Conservation (phyloP, 2,797 vertebrate genomes). For the Galaxias olidus region DNA sequence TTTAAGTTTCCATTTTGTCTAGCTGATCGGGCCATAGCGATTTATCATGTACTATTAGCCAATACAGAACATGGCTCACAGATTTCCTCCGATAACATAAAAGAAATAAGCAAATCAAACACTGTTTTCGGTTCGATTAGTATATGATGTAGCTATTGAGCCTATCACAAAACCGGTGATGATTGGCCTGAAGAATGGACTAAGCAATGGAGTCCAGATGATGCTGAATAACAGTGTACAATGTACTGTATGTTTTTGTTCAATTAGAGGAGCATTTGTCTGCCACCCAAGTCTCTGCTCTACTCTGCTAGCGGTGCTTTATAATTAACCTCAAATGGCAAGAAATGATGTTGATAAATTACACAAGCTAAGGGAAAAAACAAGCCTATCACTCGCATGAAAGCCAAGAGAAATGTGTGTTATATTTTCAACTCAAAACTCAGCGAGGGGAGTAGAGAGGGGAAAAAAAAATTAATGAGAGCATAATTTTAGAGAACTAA, state of each 20-base stretch:
- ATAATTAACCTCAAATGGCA: slow-evolving; percentile 81
- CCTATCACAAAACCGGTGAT: slow-evolving; percentile 48
- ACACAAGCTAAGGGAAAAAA: slow-evolving; percentile 53
- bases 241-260: slow-evolving; percentile 70
- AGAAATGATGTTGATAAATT: slow-evolving; percentile 81
- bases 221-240: slow-evolving; percentile 49
- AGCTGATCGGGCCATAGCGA: slow-evolving; percentile 10
- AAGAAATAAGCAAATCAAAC: neutral
- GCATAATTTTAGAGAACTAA: slow-evolving; percentile 99
- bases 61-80: slow-evolving; percentile 6
- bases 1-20: slow-evolving; percentile 12
- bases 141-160: slow-evolving; percentile 10
- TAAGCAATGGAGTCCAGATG: slow-evolving; percentile 46
- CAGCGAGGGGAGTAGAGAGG: slow-evolving; percentile 43
- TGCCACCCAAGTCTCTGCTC: slow-evolving; percentile 74
- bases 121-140: neutral
- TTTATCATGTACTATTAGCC: neutral
- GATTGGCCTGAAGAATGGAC: slow-evolving; percentile 53
- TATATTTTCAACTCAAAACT: slow-evolving; percentile 71
- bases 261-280: slow-evolving; percentile 76
- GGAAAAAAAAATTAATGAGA: slow-evolving; percentile 92
- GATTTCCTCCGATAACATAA: neutral
- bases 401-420: slow-evolving; percentile 82
- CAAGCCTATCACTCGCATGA: slow-evolving; percentile 71
- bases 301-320: slow-evolving; percentile 66